Evolutionary conservation across 2,888 invertebrate genomes (phyloP), one percentile per base, ranked within the genome.

Genomic region (Stenurella melanura): DNA sequence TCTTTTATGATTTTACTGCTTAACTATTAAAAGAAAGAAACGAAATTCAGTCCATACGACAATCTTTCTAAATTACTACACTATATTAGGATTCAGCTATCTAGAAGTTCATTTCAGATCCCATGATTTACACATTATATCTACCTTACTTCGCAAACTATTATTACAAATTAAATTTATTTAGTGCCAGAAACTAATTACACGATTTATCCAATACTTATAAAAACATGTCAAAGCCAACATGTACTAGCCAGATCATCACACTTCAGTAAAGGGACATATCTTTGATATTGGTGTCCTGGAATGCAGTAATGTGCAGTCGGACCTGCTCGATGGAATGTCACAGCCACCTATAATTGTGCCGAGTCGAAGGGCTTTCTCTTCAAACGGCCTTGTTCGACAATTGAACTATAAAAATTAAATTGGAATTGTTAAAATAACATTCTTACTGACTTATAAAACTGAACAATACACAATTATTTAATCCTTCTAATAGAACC

Each of bases 281-380:
- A 72, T 72, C 72, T 72, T 74, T 84, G 86, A 89, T 89, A 89
- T 89, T 88, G 88, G 87, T 84, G 87, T 84, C 83, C 86, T 87
- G 89, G 89, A 89, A 89, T 89, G 88, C 87, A 86, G 87, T 88
- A 88, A 89, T 88, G 87, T 66, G 74, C 60, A 74, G 58, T 78
- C 80, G 76, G 77, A 78, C 78, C 78, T 81, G 81, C 74, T 75
- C 68, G 60, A 67, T 69, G 83, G 81, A 83, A 83, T 83, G 50
- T 72, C 61, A 54, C 63, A 72, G 78, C 80, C 81, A 80, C 78
- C 82, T 81, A 82, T 82, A 82, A 83, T 83, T 75, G 81, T 54
- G 63, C 54, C 30, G 72, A 63, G 19, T 50, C 19, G 17, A 57
- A 42, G 17, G 26, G 26, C 66, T 54, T 70, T n/a, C 60, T 30